Base-by-base conservation (phyloP, 92 coral and sea anemone genomes). In the Actinernus sp. region DNA sequence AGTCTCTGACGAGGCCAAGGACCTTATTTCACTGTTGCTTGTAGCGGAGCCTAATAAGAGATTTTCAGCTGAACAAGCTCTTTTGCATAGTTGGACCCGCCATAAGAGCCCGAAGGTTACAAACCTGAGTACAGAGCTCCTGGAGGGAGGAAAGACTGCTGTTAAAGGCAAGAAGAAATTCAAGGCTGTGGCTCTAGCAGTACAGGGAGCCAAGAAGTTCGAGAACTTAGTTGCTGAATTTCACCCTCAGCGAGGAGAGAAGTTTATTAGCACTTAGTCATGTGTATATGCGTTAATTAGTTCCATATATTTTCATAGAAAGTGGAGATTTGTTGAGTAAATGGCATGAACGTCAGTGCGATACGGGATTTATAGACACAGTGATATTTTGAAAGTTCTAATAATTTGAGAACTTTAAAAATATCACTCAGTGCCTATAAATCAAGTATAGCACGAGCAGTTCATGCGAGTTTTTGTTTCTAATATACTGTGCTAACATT, bases 181-280 rank as follows among this genome's bases (percentile, higher is more conserved):
- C 39, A 95, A 88, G 63, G 95, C 97, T 1, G 95, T 97, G 7
- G 99, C 97, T 1, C 41, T 95, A 14, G 99, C 99, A 0, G 85
- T 95, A 16, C 82, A 78, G 51, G 94, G 97, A 23, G 86, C 85
- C 6, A 88, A 87, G 78, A 80, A 84, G 62, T 62, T 95, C 49
- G 96, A 88, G 71, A 91, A 81, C 69, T 62, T 95, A 18, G 97
- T 87, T 0, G 92, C 82, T 17, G 92, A 90, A 51, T 95, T 92
- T 48, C 91, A 86, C 26, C 86, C 54, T 32, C 89, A 90, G 32
- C 96, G 96, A 16, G 92, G 97, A 32, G 99, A 95, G 76, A 87
- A 88, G 58, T 71, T 88, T 23, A n/a, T n/a, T n/a, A n/a, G n/a
- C n/a, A n/a, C n/a, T n/a, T n/a, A n/a, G n/a, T n/a, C n/a, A n/a